Percentiles rank a stretch among this genome's conserved stretches.
Conservation (phyloP, 1,140 invertebrate species). For the Thaumatotibia leucotreta region DNA sequence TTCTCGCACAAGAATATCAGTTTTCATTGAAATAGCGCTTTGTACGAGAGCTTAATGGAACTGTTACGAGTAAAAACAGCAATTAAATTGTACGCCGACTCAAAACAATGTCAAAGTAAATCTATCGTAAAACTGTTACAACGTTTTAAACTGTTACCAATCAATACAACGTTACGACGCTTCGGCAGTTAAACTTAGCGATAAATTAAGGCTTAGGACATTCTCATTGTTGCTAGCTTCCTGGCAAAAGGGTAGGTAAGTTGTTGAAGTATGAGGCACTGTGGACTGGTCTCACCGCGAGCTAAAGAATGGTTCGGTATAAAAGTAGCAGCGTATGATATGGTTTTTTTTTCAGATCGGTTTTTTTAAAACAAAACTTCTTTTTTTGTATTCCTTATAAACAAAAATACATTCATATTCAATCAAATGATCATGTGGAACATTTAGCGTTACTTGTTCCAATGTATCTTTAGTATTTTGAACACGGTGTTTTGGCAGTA, state of each 20-base stretch:
- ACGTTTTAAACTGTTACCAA: slow-evolving; percentile 47
- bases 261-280: slow-evolving; percentile 36
- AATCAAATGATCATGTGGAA: too few species aligned
- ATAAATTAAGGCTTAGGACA: slow-evolving; percentile 33
- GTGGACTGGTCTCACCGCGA: too few species aligned
- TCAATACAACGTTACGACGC: slow-evolving; percentile 41
- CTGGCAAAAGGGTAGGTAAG: not conserved
- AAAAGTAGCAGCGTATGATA: too few species aligned
- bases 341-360: too few species aligned
- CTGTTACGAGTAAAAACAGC: slow-evolving; percentile 40
- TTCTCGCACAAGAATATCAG: not conserved
- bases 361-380: too few species aligned
- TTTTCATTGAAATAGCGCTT: not conserved
- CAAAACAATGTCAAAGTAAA: slow-evolving; percentile 56
- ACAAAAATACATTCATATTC: too few species aligned
- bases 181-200: slow-evolving; percentile 42
- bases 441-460: too few species aligned
- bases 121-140: slow-evolving; percentile 51
- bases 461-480: too few species aligned
- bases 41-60: slow-evolving; percentile 41
- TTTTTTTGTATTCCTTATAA: too few species aligned
- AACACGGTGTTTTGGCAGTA: too few species aligned
- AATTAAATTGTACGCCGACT: slow-evolving; percentile 50
- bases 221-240: not conserved
- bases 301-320: too few species aligned